A percentile compares a stretch with the other conserved stretches of the same genome.
phyloP scores from a whole-genome alignment of 1,140 invertebrate species.

The Drosophila rhopaloa region DNA sequence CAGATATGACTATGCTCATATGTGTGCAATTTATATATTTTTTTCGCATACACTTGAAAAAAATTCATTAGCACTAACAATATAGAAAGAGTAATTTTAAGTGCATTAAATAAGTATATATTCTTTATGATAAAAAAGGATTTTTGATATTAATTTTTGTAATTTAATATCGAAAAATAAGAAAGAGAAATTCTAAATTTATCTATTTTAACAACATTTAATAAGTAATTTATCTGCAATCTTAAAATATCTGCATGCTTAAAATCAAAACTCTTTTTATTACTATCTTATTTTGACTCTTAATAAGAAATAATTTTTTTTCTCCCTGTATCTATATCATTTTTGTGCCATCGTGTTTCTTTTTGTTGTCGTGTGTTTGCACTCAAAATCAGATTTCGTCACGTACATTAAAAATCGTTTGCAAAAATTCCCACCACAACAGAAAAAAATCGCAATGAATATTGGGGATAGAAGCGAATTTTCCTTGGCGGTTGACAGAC shows the following conservation, averaged over 20 bases:
- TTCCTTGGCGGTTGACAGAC: slow-evolving; percentile 61
- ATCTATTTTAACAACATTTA: too few species aligned
- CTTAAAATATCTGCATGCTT: too few species aligned
- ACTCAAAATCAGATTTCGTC: slow-evolving; percentile 79
- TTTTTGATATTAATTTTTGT: too few species aligned
- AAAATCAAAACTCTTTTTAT: too few species aligned
- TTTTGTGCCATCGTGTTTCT: slow-evolving; percentile 13
- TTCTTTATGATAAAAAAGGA: too few species aligned
- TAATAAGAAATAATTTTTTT: neutral
- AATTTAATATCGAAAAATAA: too few species aligned
- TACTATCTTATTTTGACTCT: too few species aligned
- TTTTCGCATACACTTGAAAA: slow-evolving; percentile 4
- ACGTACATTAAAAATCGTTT: slow-evolving; percentile 79
- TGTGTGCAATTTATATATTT: slow-evolving; percentile 27
- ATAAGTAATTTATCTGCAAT: too few species aligned
- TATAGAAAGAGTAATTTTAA: too few species aligned
- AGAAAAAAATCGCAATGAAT: slow-evolving; percentile 18
- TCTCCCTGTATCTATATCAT: slow-evolving; percentile 7
- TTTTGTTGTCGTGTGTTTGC: slow-evolving; percentile 39
- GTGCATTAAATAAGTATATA: too few species aligned
- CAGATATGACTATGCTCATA: slow-evolving; percentile 48
- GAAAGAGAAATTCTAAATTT: too few species aligned
- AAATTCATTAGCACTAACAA: neutral
- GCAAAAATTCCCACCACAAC: slow-evolving; percentile 36
- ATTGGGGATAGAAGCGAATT: slow-evolving; percentile 29